Base-by-base conservation (phyloP, 1,140 invertebrate genomes). In the Pseudomyrmex gracilis region DNA sequence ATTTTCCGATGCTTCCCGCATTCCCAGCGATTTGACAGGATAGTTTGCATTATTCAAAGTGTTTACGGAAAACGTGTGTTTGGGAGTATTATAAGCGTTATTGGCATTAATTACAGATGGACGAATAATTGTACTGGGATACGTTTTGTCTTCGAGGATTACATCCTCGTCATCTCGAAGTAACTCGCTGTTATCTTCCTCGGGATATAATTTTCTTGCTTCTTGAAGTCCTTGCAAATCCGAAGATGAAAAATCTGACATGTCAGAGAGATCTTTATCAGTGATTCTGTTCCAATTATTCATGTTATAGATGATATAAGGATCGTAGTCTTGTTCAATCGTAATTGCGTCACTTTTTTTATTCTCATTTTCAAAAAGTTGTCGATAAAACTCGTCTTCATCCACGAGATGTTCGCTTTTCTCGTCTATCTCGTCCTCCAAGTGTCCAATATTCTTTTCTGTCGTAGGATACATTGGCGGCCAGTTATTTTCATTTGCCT, bases 11-110 rank as follows among this genome's bases (percentile, higher is more conserved):
- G 58, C 58, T 71, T 80, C n/a, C 3, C 15, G 34, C 43, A 15
- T 58, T 7, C 58, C 53, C 2, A 12, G 34, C 12, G 15, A 80
- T 8, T 71, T 43, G 15, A 8, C 10, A 49, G 64, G 12, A 58
- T 71, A 10, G 0, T 60, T 71, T 9, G 57, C n/a, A 71, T 47
- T 12, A 61, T 71, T 80, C 47, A 78, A 22, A 57, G 68, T 58
- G 68, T 68, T 68, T 34, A 34, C 34, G 34, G 34, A 5, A 12
- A 78, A 78, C 34, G 34, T 34, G 1, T 58, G 17, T 47, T n/a
- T 53, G 17, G 76, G 53, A 60, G 60, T 12, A 10, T 34, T 67
- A 12, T 68, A 60, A 71, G 55, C 15, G 3, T 57, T 78, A 49
- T 67, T 43, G 12, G 73, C 15, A 68, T 47, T 57, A 45, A 77